phyloP scores from a whole-genome alignment of 2,797 vertebrate genomes.

The Pseudomugil gertrudae region DNA sequence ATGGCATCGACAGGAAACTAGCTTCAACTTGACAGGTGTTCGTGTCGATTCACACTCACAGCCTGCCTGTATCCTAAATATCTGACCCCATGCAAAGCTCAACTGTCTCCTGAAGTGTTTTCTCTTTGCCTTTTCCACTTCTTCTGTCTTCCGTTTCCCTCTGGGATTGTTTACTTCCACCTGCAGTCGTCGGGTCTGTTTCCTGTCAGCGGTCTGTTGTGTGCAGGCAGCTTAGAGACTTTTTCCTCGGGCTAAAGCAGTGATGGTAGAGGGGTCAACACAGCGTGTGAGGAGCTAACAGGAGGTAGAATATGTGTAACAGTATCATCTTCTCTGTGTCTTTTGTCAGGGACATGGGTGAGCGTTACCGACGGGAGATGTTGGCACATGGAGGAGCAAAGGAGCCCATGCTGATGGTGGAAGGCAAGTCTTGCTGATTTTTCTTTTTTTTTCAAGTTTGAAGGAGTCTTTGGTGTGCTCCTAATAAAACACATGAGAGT shows the following conservation, averaged over 20 bases:
- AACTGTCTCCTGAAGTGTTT: slow-evolving; percentile 17
- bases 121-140: slow-evolving; percentile 4
- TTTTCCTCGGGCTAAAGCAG: slow-evolving; percentile 30
- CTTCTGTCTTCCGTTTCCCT: slow-evolving; percentile 12
- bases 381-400: slow-evolving; percentile 93
- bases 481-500: background rate
- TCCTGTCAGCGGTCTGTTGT: slow-evolving; percentile 56
- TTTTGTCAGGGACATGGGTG: slow-evolving; percentile 89
- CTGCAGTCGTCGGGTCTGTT: slow-evolving; percentile 56
- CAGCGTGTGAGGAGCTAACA: slow-evolving; percentile 10
- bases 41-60: slow-evolving; percentile 38
- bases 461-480: background rate
- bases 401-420: slow-evolving; percentile 94
- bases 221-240: slow-evolving; percentile 33
- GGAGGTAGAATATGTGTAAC: slow-evolving; percentile 64
- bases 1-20: slow-evolving; percentile 51
- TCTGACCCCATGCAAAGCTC: slow-evolving; percentile 32
- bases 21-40: slow-evolving; percentile 40
- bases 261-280: background rate
- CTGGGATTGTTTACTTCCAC: slow-evolving; percentile 47
- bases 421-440: slow-evolving; percentile 83
- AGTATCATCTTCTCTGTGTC: slow-evolving; percentile 51
- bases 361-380: slow-evolving; percentile 95
- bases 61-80: slow-evolving; percentile 30
- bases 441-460: background rate